These are phyloP conservation scores for Clupea harengus DNA, from an alignment of 2,113 vertebrate genomes.

Conservation along the genomic window DNA sequence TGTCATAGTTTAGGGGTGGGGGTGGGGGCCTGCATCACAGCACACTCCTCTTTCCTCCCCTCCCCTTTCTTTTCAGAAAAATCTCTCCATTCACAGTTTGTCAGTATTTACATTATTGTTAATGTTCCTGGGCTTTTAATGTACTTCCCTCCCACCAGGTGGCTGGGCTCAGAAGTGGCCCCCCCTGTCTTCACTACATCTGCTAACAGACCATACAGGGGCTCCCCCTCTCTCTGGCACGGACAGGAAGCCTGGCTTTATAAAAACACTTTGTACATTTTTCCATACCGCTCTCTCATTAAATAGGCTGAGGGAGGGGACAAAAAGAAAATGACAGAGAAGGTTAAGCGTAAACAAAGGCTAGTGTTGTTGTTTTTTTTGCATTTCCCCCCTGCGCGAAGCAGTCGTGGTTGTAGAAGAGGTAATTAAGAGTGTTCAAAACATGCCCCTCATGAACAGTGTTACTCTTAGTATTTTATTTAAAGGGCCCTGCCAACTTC, in stretches of 20 bases:
- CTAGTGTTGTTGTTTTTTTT: constrained; percentile 53
- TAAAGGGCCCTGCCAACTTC: constrained; percentile 34
- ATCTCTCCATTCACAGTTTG: constrained; percentile 63
- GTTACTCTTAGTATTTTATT: background rate
- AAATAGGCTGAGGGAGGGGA: constrained; percentile 59
- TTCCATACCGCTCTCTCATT: constrained; percentile 50
- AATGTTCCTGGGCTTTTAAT: constrained; percentile 22
- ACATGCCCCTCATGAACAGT: constrained; percentile 1
- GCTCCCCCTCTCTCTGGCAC: background rate
- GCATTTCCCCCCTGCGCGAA: constrained; percentile 24
- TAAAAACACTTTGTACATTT: constrained; percentile 25
- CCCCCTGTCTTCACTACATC: constrained; percentile 2
- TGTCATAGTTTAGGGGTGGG: constrained; percentile 28
- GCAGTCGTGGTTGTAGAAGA: constrained; percentile 28
- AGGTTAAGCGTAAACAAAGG: constrained; percentile 36
- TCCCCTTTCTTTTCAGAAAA: constrained; percentile 31
- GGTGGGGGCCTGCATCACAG: constrained; percentile 42
- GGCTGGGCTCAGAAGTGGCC: background rate
- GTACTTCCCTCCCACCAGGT: background rate
- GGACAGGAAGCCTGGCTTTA: constrained; percentile 22
- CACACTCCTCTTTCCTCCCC: constrained; percentile 31
- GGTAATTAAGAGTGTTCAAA: constrained; percentile 23
- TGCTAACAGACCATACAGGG: background rate
- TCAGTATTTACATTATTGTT: constrained; percentile 52
- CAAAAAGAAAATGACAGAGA: constrained; percentile 56